Conservation (phyloP, 2,888 invertebrate species). For the Mythimna loreyi region DNA sequence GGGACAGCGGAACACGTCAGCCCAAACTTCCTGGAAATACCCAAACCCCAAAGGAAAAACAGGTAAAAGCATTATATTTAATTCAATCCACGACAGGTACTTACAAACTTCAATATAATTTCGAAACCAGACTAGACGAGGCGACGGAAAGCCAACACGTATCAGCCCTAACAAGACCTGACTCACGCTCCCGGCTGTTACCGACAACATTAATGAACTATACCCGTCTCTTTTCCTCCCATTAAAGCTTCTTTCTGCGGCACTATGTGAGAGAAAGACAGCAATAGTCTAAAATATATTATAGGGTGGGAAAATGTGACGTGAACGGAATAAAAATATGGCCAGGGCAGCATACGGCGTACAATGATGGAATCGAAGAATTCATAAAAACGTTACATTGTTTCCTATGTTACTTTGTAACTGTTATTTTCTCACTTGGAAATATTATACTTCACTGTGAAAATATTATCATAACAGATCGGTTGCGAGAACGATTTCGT, state of each 20-base stretch:
- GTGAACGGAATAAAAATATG: slow-evolving; percentile 79
- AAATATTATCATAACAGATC: background rate
- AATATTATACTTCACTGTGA: no score
- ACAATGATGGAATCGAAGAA: slow-evolving; percentile 65
- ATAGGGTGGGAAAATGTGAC: slow-evolving; percentile 71
- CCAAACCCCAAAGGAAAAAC: slow-evolving; percentile 42
- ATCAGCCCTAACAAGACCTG: slow-evolving; percentile 62
- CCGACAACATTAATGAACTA: slow-evolving; percentile 63
- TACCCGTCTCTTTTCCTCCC: slow-evolving; percentile 67
- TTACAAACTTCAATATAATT: slow-evolving; percentile 59
- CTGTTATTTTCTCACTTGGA: slow-evolving; percentile 39
- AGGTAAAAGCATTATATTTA: slow-evolving; percentile 53
- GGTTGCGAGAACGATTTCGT: background rate
- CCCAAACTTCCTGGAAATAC: slow-evolving; percentile 22
- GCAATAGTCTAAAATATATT: slow-evolving; percentile 62
- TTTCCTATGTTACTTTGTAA: slow-evolving; percentile 19
- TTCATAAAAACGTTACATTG: slow-evolving; percentile 63
- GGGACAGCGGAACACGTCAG: slow-evolving; percentile 30
- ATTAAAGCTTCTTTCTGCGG: slow-evolving; percentile 63
- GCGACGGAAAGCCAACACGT: slow-evolving; percentile 40
- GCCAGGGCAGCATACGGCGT: slow-evolving; percentile 68
- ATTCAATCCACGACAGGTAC: slow-evolving; percentile 48
- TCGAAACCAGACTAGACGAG: slow-evolving; percentile 34
- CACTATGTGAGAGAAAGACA: slow-evolving; percentile 61
- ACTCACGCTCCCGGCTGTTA: slow-evolving; percentile 55